Evolutionary conservation across 2,888 invertebrate species (phyloP).

Genomic region (Lasioglossum vierecki): DNA sequence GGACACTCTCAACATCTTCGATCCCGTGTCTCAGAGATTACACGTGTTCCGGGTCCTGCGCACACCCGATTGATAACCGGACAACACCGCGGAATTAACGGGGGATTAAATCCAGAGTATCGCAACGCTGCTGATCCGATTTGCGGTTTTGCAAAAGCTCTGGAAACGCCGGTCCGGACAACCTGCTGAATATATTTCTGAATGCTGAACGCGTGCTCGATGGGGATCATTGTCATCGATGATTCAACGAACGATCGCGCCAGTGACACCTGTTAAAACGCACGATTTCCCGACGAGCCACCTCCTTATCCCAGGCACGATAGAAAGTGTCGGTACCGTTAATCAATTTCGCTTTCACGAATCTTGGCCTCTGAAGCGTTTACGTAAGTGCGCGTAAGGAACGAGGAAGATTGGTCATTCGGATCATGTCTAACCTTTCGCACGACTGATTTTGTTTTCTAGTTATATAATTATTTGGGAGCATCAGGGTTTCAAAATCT

Average conservation of each 20-base stretch:
- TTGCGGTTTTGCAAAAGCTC: background rate
- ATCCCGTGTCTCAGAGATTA: constrained; percentile 18
- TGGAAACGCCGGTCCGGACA: background rate
- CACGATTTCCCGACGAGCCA: constrained; percentile 13
- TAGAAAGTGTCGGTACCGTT: constrained; percentile 36
- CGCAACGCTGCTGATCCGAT: background rate
- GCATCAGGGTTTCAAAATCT: no score
- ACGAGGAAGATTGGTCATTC: background rate
- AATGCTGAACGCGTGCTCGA: background rate
- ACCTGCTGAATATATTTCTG: background rate
- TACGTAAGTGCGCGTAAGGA: background rate
- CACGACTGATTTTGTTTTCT: no score
- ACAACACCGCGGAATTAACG: constrained; percentile 15
- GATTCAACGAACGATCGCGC: background rate
- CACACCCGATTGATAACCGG: constrained; percentile 22
- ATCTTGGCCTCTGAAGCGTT: background rate
- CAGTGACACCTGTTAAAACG: background rate
- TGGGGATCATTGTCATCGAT: background rate
- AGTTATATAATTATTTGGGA: no score
- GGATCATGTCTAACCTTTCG: background rate
- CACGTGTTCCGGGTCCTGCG: constrained; percentile 22
- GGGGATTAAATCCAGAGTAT: background rate
- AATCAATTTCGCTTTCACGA: constrained; percentile 48
- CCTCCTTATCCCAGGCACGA: background rate
- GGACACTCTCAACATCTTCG: background rate